Conservation (phyloP, 2,797 vertebrate genomes). For the Xiphophorus birchmanni region DNA sequence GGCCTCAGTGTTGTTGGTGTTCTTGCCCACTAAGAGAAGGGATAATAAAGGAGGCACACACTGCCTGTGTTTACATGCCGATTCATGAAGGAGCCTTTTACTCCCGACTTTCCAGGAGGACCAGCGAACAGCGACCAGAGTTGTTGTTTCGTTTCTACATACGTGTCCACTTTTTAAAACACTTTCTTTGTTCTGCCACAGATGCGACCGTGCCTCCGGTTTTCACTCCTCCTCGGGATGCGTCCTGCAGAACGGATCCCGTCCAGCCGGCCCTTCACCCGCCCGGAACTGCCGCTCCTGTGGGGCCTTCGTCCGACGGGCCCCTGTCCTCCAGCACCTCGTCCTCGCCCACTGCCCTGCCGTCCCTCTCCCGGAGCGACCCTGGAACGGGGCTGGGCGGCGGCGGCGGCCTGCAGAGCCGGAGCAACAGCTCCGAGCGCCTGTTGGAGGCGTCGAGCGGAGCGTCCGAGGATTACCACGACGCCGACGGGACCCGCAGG, state of each 20-base stretch:
- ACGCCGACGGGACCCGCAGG: conserved; percentile 86
- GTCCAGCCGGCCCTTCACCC: conserved; percentile 83
- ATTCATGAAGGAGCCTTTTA: conserved; percentile 50
- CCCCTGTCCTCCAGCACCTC: conserved; percentile 79
- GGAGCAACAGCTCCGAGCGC: conserved; percentile 90
- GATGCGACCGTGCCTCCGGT: conserved; percentile 75
- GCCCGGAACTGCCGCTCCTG: conserved; percentile 69
- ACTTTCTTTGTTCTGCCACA: conserved; percentile 62
- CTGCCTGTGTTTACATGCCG: conserved; percentile 55
- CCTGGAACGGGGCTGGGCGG: conserved; percentile 76
- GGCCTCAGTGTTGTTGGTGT: conserved; percentile 66
- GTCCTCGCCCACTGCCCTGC: conserved; percentile 79
- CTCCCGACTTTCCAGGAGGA: conserved; percentile 8
- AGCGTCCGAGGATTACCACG: conserved; percentile 86
- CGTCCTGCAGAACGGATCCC: conserved; percentile 83
- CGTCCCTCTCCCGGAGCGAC: conserved; percentile 84
- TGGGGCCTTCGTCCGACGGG: conserved; percentile 77
- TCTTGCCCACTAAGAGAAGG: conserved; percentile 61
- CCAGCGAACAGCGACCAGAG: conserved; percentile 17
- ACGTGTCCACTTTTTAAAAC: conserved; percentile 10
- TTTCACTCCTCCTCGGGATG: conserved; percentile 74
- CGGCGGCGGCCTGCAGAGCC: conserved; percentile 83
- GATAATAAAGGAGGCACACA: conserved; percentile 56
- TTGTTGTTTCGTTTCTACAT: conserved; percentile 19
- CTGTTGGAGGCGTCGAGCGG: conserved; percentile 84